Evolutionary conservation across 1,140 invertebrate genomes (phyloP).

Genomic region (Penaeus vannamei): DNA sequence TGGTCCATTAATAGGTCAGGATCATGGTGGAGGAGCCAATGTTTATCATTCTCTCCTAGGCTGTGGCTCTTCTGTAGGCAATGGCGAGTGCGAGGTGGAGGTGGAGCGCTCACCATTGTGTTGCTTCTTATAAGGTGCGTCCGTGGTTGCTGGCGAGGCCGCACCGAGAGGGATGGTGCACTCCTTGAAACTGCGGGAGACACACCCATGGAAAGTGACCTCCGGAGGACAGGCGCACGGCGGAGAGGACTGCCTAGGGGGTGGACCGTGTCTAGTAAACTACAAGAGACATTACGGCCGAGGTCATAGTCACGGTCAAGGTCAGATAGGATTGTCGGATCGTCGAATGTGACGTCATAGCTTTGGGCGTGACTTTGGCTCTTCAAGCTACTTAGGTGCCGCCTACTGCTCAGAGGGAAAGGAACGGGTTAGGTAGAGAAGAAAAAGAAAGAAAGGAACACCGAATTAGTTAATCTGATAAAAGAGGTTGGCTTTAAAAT

Average conservation of each 20-base stretch:
- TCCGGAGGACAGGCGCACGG: conserved; percentile 45
- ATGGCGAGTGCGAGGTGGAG: conserved; percentile 29
- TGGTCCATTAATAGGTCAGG: conserved; percentile 23
- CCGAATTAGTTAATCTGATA: conserved; percentile 61
- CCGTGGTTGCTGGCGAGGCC: conserved; percentile 45
- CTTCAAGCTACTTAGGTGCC: conserved; percentile 64
- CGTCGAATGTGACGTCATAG: conserved; percentile 60
- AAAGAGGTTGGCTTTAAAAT: conserved; percentile 54
- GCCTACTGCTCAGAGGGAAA: conserved; percentile 58
- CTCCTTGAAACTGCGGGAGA: conserved; percentile 50
- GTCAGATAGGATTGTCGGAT: conserved; percentile 42
- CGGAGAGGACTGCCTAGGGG: conserved; percentile 51
- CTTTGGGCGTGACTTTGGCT: conserved; percentile 47
- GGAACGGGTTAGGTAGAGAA: conserved; percentile 63
- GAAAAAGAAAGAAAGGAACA: conserved; percentile 64
- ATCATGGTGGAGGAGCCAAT: conserved; percentile 31
- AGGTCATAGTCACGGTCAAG: conserved; percentile 33
- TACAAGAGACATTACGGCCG: conserved; percentile 44
- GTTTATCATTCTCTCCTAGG: conserved; percentile 52
- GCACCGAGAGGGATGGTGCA: conserved; percentile 43
- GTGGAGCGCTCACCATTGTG: conserved; percentile 45
- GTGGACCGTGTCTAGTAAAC: conserved; percentile 44
- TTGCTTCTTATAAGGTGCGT: conserved; percentile 37
- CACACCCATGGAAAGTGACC: conserved; percentile 57
- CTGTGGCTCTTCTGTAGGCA: conserved; percentile 60